Base-by-base conservation (phyloP, 1,140 invertebrate genomes). In the Archegozetes longisetosus region DNA sequence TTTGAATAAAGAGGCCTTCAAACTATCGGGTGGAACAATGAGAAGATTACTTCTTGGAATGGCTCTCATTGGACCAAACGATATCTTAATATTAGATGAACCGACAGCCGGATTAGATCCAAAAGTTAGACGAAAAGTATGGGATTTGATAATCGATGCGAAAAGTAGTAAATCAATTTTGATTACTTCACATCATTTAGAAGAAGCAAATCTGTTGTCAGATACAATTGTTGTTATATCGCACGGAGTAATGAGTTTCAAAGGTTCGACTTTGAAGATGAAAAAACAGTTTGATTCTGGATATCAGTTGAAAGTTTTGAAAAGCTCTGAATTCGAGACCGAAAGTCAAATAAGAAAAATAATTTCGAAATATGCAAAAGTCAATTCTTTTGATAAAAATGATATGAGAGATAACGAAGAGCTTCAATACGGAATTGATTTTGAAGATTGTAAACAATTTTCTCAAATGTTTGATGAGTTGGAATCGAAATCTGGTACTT, bases 101-200 rank as follows among this genome's bases (percentile, higher is more conserved):
- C 74, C 74, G 32, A 73, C 72, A 6, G 72, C 71, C 32, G 72
- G 73, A 0, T 72, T 75, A 69, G 75, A 77, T 63, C 75, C 75
- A n/a, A 70, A 71, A 13, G 70, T 72, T 20, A 64, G 72, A 51
- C 58, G 73, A 59, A 67, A 72, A 55, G 64, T 76, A 53, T 76
- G 75, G 75, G 66, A 81, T 0, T 76, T 90, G 2, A 70, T 91
- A 13, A 65, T 79, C 4, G 55, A 24, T n/a, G 29, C 25, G 40
- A 52, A 13, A 79, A 78, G 62, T 73, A 78, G 53, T 76, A 76
- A 66, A 68, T 84, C 82, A 2, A 80, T 84, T 46, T 62, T 70
- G 20, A 51, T 70, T 1, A 70, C 68, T 22, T 66, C 70, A 12
- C 69, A 70, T 51, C 58, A 55, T 27, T 70, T 70, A 67, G 70